Evolutionary conservation across 2,888 invertebrate species (phyloP), one percentile per base, ranked within the genome.

Genomic region (Fragum sueziense): DNA sequence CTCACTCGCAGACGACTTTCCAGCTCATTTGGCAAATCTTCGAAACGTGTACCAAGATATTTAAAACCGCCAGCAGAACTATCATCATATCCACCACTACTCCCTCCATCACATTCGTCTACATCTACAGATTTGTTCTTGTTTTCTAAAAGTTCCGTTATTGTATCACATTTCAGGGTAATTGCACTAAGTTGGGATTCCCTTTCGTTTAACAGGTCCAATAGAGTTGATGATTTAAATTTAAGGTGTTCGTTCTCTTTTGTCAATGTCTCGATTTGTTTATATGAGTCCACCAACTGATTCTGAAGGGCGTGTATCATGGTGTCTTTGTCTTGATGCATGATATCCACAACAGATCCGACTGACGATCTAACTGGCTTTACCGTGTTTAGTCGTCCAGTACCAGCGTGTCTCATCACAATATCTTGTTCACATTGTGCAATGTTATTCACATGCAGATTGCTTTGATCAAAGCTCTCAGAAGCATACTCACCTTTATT

Each of bases 261-360:
- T 37, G 83, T 75, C 2, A 79, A 71, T 27, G 70, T 61, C 34
- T 76, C 80, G 27, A 82, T 62, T 33, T 74, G 68, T 68, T 86
- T 86, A 17, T 82, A 79, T 7, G 81, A 74, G 59, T 86, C 84
- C 6, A 87, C 80, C 9, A 86, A 67, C 34, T 88, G 85, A 33
- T 87, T 75, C 72, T 87, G 87, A 41, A 88, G 67, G 1, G 62
- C 75, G 47, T 82, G 29, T 6, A 73, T 25, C 14, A 57, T 41
- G 2, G 34, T 37, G 7, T 76, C 68, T 17, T 20, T 27, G 6
- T 47, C 25, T 9, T 62, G 6, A 22, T n/a, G 17, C 1, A 33
- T 41, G 1, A 54, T 51, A 29, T 61, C 72, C 2, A 17, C 29
- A 25, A 72, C 20, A n/a, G 62, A 72, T 17, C 72, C 72, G 1